Conservation (phyloP, 2,797 vertebrate species). For the Protosalanx chinensis region DNA sequence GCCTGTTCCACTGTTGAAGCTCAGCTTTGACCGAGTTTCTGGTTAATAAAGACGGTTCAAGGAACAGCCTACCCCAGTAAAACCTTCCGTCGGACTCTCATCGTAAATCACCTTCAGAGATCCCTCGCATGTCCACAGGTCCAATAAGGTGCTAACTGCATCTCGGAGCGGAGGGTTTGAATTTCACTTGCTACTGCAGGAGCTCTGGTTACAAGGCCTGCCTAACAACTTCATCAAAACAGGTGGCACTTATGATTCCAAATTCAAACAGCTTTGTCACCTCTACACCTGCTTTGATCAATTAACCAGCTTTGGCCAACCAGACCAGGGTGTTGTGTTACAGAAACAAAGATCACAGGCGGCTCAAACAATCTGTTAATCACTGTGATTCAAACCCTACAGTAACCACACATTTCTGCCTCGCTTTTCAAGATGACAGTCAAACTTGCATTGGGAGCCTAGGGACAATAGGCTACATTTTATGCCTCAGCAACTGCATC, state of each 20-base stretch:
- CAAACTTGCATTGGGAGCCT: not conserved
- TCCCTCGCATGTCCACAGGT: slow-evolving; percentile 33
- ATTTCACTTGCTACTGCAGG: not conserved
- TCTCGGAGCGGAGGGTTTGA: not conserved
- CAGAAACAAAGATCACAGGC: not conserved
- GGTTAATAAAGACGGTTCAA: not conserved
- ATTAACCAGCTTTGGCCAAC: not conserved
- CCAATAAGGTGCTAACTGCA: not conserved
- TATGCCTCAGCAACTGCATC: not conserved
- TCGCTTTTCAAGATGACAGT: not conserved
- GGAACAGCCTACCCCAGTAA: slow-evolving; percentile 15
- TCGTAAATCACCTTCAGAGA: slow-evolving; percentile 52
- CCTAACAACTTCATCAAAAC: not conserved
- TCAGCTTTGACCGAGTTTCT: not conserved
- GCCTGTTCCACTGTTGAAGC: not conserved
- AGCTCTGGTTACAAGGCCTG: not conserved
- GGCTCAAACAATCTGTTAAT: not conserved
- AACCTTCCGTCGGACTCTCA: slow-evolving; percentile 24
- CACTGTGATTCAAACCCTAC: not conserved
- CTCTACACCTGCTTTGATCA: not conserved
- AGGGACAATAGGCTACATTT: not conserved
- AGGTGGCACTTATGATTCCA: not conserved
- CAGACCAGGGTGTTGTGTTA: not conserved
- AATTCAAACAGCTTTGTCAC: not conserved
- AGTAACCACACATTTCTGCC: not conserved